Base-by-base conservation (phyloP, 2,888 invertebrate genomes). In the Hydraecia micacea region DNA sequence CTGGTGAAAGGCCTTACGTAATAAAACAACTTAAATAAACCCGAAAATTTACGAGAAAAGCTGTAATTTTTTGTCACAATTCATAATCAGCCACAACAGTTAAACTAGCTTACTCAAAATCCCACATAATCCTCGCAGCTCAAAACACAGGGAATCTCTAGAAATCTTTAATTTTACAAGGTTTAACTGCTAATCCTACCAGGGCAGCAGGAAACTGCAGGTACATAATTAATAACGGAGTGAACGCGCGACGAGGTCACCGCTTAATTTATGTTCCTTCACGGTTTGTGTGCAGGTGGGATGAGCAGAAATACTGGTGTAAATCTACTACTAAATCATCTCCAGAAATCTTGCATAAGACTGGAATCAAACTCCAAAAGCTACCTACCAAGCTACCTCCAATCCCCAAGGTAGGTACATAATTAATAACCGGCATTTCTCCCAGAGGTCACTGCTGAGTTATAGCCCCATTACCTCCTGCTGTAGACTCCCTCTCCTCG, bases 401-500 rank as follows among this genome's bases (percentile, higher is more conserved):
- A 28, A 62, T 70, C 70, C 78, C 71, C 60, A 60, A 78, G 83
- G 77, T 79, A 78, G 83, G 77, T 79, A 85, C 72, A 83, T 78
- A 85, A 89, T 86, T 86, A 88, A 88, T 86, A 87, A 81, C 85
- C 39, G 75, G n/a, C 71, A 67, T 79, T 83, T 80, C 80, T 84
- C 83, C 79, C 66, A 67, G 76, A 81, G 85, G 85, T 84, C 89
- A 79, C 74, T 72, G 68, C 63, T 89, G 88, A 88, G 89, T 88
- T 88, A 88, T 89, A 46, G 78, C 68, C 63, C 89, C 79, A 89
- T 88, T 88, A 89, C 77, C 70, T 75, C 67, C 79, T 80, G 65
- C 25, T 32, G 55, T 21, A 60, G 76, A 70, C 79, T 63, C 69
- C 71, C 75, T 52, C 75, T 36, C 46, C 46, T 52, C 49, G 52